Evolutionary conservation across 1,140 invertebrate genomes (phyloP), one percentile per base, ranked within the genome.

Genomic region (Macrobrachium nipponense): DNA sequence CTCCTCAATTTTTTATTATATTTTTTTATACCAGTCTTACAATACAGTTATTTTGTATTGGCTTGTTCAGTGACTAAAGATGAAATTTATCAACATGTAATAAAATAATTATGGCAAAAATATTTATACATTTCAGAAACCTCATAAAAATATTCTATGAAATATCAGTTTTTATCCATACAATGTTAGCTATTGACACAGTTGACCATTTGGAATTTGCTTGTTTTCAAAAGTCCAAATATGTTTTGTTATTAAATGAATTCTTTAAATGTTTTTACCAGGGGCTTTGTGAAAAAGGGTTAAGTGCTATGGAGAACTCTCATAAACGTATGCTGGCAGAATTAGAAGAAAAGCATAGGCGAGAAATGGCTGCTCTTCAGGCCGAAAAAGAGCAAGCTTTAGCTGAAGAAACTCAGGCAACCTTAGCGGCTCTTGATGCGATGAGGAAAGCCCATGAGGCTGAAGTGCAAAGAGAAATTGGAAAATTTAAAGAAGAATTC

Each of bases 381-480:
- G 91, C 95, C 60, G 96, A 97, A 89, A 97, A 97, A 90, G 96
- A 98, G 90, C 96, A 96, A 89, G 96, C 96, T 7, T 91, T 97
- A 51, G 96, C 95, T 18, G 96, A 97, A 91, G 96, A 98, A 92
- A 97, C 96, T 10, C 95, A 97, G 91, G 86, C 87, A 20, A 88
- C 87, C 83, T 88, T 90, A 18, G 94, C 94, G 87, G 97, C 97
- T 18, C 91, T 98, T 80, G 97, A 98, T 91, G 96, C 96, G 6
- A 97, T 98, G 95, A 93, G 96, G 64, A 97, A 98, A 91, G 96
- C 96, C 1, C 97, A 98, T 91, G 96, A 98, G 91, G 95, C 95
- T 87, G 97, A 98, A 90, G 95, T 98, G 36, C 95, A 97, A 89
- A 94, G 95, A 75, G 96, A 98, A 92, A 95, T 97, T 17, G 88